Base-by-base conservation (phyloP, 2,113 vertebrate genomes). In the Alligator mississippiensis region DNA sequence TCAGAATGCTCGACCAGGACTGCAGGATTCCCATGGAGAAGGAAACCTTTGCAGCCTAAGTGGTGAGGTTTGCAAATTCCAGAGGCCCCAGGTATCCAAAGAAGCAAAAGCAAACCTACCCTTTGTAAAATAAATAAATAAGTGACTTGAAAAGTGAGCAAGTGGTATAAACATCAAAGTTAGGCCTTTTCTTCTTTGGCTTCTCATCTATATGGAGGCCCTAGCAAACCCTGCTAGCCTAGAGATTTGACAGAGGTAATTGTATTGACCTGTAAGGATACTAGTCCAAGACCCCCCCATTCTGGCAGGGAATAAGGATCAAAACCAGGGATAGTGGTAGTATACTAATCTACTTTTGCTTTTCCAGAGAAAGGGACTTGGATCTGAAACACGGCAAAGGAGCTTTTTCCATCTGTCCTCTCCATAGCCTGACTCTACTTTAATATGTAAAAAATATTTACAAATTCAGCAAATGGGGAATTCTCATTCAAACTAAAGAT, bases 111-210 rank as follows among this genome's bases (percentile, higher is more conserved):
- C 4, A 77, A 82, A 19, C 16, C 22, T 18, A 75, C 18, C 38
- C 17, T 84, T 54, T 10, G 0, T 2, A 1, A 2, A 34, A 34
- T 34, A 34, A 34, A 34, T 34, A 34, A 34, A 30, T n/a, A 70
- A 70, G n/a, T 30, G 22, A 5, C 22, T 83, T 54, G 19, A 34
- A 3, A 2, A 57, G 80, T 82, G 28, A 77, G 66, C 58, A 88
- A 30, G 13, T 2, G 16, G 5, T n/a, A 4, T 81, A n/a, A 5
- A n/a, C 54, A 21, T 0, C 2, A 10, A 3, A 28, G 34, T 4
- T 78, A 30, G 2, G 21, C 27, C 9, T 4, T 1, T 22, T 55
- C 57, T 88, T 13, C 66, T 27, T 6, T 60, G 54, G 54, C 8
- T 22, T 64, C 27, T 66, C 6, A 6, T 5, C 0, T 34, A 38